Base-by-base conservation (phyloP, 2,888 invertebrate genomes). In the Caenorhabditis sp. region DNA sequence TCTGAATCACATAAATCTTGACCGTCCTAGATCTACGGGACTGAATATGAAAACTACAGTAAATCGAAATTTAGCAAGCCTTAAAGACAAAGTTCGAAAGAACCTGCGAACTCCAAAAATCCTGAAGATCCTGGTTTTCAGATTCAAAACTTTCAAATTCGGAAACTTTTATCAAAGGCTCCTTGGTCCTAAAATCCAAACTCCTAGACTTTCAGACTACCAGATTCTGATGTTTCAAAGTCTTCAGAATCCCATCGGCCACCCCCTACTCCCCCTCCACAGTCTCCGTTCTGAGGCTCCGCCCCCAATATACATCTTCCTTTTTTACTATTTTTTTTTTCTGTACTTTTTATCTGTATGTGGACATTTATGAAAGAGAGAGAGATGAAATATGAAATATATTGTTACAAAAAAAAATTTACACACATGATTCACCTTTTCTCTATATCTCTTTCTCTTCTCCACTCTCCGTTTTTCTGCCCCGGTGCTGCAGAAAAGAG, bases 361-460 rank as follows among this genome's bases (percentile, higher is more conserved):
- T 24, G 2, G 2, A n/a, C n/a, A n/a, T 24, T 7, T 14, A 44
- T 44, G 38, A 1, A 24, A 38, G 12, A 38, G 38, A 1, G 14
- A 38, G 12, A 38, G 38, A 38, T 6, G 12, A 38, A 38, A 38
- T 38, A 38, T 38, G 12, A 38, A 38, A 38, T 31, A 38, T 38
- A 10, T 38, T 31, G 31, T 31, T 49, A 49, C 28, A 31, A n/a
- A 64, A 66, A 66, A 66, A n/a, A 10, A 31, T n/a, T n/a, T n/a
- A n/a, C n/a, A n/a, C n/a, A n/a, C n/a, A n/a, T 64, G 64, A 61
- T 12, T 61, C 47, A 47, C 35, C 31, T 35, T 26, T 51, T 16
- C 24, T 51, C 26, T 14, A 10, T 64, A 1, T 31, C n/a, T 49
- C 22, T 61, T 16, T 4, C 19, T 64, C 28, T 22, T 54, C 22